Evolutionary conservation across 2,888 invertebrate genomes (phyloP), one percentile per base, ranked within the genome.

Genomic region (Pachliopta kotzebuea): DNA sequence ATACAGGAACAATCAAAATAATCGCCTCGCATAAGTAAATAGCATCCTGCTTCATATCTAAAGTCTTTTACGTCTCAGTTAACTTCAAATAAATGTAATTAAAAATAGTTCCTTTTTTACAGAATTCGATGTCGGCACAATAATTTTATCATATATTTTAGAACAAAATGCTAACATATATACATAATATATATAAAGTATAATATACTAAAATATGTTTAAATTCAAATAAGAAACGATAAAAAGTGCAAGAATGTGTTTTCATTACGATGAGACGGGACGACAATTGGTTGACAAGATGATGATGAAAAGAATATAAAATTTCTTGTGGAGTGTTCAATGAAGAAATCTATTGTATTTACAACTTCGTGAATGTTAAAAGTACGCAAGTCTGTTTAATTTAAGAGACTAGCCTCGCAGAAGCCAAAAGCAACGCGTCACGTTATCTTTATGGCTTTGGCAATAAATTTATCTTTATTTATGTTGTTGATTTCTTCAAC

Each of bases 401-500:
- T 50, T 64, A 56, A 64, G 49, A 37, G 14, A 20, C n/a, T 42
- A 64, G 60, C 64, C 64, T 64, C 55, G 63, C 23, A 53, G 56
- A 50, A 60, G 53, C 64, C 60, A 42, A 56, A 42, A 29, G 60
- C 56, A 60, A 55, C 49, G 56, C 56, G 60, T 56, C 64, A 65
- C 64, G 56, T 60, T 23, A 45, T n/a, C 56, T 52, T 56, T 60
- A 52, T 56, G 42, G 64, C 50, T 8, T 24, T 37, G 45, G 53
- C 50, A 56, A 60, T 65, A 65, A 56, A 60, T 65, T 60, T 56
- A 50, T 64, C 37, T 31, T 52, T 56, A 52, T 56, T 63, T 63
- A 56, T 65, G 52, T 52, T 50, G 55, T 29, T 56, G 56, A 60
- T 65, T 65, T 65, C 60, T 58, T 65, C 60, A 61, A 61, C 58